Evolutionary conservation across 2,113 vertebrate species (phyloP), one percentile per base, ranked within the genome.

Genomic region (Oreochromis aureus): DNA sequence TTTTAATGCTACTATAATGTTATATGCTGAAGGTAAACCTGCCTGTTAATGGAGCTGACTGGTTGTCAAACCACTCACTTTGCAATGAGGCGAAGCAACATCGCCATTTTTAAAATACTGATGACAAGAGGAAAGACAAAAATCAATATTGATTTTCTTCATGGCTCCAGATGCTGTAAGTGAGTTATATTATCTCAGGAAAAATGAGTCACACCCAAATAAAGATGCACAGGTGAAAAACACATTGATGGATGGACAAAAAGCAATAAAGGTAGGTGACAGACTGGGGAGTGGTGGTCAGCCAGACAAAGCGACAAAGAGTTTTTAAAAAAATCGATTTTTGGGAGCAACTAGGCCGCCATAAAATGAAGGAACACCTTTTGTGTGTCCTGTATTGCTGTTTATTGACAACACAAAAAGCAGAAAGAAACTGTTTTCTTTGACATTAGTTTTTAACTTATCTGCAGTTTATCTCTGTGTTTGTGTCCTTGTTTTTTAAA

Each of bases 101-200:
- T 66, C 19, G 73, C 24, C 48, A 69, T 63, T 78, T 87, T 22
- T 46, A 80, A 87, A 89, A 87, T 53, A 90, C 32, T 7, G 32
- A 81, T 22, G 59, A 92, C 19, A 79, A 84, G 18, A 80, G 66
- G 41, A 82, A 83, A 87, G 32, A 73, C 54, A 58, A 83, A 78
- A 91, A 93, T 91, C 93, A 82, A 91, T 92, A 84, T 80, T 3
- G n/a, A 63, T 86, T 92, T 87, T 82, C 76, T 84, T 63, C 32
- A 24, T 66, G 81, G 76, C 89, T 91, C 71, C 83, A 58, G 56
- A 86, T 85, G 88, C 53, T 90, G 81, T 90, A 81, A 92, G 89
- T 86, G 88, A 90, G 86, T 82, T 78, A 10, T 54, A 87, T 81
- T 87, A 84, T 91, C 69, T 89, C 55, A 81, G 41, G 55, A 82